Conservation (phyloP, 2,797 vertebrate species). For the Cuculus canorus region DNA sequence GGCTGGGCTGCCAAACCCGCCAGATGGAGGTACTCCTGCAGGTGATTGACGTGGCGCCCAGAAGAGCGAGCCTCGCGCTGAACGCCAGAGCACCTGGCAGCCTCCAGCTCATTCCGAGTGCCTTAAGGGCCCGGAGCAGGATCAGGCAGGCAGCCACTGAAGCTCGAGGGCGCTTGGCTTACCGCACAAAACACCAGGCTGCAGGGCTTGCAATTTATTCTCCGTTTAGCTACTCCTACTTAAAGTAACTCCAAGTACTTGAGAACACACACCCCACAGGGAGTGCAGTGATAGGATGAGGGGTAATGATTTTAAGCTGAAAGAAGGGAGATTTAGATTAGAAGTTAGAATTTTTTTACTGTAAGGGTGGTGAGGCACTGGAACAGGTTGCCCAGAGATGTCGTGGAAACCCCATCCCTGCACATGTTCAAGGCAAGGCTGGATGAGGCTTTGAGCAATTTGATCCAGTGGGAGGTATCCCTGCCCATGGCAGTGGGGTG, state of each 20-base stretch:
- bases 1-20: background rate
- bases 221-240: background rate
- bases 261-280: background rate
- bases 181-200: background rate
- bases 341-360: no score
- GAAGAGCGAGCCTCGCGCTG: rapidly evolving
- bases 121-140: background rate
- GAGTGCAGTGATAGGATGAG: no score
- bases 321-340: no score
- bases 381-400: no score
- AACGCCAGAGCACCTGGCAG: background rate
- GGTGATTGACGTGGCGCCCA: background rate
- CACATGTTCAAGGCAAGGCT: no score
- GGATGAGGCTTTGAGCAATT: no score
- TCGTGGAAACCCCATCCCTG: no score
- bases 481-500: no score
- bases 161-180: background rate
- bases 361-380: no score
- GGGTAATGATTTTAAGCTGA: no score
- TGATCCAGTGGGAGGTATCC: no score
- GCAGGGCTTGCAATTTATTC: background rate
- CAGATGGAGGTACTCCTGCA: background rate
- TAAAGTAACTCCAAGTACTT: background rate
- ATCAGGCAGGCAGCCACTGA: background rate
- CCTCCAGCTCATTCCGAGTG: background rate